Evolutionary conservation across 1,140 invertebrate genomes (phyloP).

Genomic region (Branchinecta lindahli): DNA sequence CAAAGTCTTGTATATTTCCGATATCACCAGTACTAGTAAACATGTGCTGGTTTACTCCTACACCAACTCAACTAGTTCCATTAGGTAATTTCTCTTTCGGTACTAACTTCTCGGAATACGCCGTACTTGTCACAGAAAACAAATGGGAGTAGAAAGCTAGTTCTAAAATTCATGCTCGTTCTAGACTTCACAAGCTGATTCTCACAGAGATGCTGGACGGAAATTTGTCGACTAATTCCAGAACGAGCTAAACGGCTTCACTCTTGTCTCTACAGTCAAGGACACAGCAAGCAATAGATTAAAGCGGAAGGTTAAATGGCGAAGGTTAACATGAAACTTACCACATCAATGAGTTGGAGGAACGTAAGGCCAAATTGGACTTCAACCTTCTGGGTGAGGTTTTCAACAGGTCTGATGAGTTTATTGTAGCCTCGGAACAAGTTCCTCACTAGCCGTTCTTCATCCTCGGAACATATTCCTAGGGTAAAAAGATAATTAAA

Average conservation of each 20-base stretch:
- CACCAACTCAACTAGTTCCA: no score
- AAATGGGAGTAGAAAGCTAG: no score
- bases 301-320: neutral
- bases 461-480: conserved; percentile 75
- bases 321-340: conserved; percentile 42
- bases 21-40: no score
- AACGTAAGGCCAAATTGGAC: conserved; percentile 92
- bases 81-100: no score
- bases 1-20: no score
- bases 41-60: no score
- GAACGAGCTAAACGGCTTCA: neutral
- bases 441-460: conserved; percentile 85
- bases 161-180: no score
- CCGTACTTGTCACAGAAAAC: no score
- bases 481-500: neutral
- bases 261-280: neutral
- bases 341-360: conserved; percentile 97
- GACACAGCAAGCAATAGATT: no score
- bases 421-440: conserved; percentile 98
- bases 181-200: no score
- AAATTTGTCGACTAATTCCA: neutral
- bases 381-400: conserved; percentile 91
- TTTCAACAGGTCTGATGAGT: conserved; percentile 91
- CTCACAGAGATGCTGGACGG: no score
- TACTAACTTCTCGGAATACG: no score